Evolutionary conservation across 2,113 vertebrate species (phyloP), one percentile per base, ranked within the genome.

Genomic region (Leucosticte australis): DNA sequence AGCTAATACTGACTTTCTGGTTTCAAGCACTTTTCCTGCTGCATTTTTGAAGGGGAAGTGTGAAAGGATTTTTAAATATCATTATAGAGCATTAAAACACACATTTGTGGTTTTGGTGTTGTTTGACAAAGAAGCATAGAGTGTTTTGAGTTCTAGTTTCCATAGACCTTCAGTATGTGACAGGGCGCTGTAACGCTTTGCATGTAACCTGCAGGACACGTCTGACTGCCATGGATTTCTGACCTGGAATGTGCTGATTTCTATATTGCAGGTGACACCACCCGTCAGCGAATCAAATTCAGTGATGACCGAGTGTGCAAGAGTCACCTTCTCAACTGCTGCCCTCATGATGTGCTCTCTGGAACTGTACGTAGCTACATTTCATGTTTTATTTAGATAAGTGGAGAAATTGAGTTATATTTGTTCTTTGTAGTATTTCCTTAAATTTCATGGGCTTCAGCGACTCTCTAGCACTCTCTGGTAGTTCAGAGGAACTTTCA

Each of bases 241-340:
- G 96, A 98, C 96, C 95, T 94, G 92, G 93, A 60, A 30, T 91
- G 92, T 97, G 91, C 94, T 96, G 53, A 6, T 97, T 98, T 92
- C 94, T 98, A 65, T 96, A 95, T 98, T 97, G 65, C 97, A 99
- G 99, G 99, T 67, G 99, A 99, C 94, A 97, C 98, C 20, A 99
- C 99, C 97, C 98, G 99, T 50, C 99, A 99, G 88, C 98, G 99
- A 96, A 99, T 99, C 97, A 99, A 99, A 97, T 99, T 99, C 97
- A 98, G 98, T 73, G 99, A 99, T 96, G 99, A 99, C 86, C 98
- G 99, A 97, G 99, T 99, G 65, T 99, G 99, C 97, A 99, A 99
- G 98, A 99, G 99, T 97, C 99, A 99, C 85, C 99, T 99, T 79
- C 98, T 99, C 97, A 99, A 99, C 97, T 99, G 99, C 91, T 99